Evolutionary conservation across 2,888 invertebrate species (phyloP), one percentile per base, ranked within the genome.

Genomic region (Dermolepida albohirtum): DNA sequence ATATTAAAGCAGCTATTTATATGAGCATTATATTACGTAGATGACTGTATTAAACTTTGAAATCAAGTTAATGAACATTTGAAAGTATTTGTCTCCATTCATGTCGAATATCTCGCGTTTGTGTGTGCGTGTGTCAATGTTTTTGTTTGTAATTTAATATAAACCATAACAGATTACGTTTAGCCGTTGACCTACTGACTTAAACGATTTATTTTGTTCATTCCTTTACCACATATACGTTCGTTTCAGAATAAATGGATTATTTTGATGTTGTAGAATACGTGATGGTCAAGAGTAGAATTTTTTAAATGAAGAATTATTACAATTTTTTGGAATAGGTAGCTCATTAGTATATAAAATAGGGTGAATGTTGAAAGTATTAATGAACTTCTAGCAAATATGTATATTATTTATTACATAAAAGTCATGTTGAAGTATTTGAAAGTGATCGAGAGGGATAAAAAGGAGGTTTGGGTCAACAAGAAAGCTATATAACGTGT

Each of bases 111-210:
- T 34, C 34, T 41, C 12, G 22, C 22, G 22, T 4, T 22, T 22
- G 22, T 22, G n/a, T 55, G 12, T 55, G 2, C 12, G 14, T 27
- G 44, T 27, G 57, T 43, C 43, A 14, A 22, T 57, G 57, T 57
- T 57, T 59, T 44, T 59, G 57, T 59, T 59, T 59, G 59, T 44
- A 59, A 44, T 59, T 59, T 59, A 59, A 59, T 59, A 59, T 59
- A 59, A 59, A 59, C 44, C 44, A 59, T 59, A 59, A 59, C 59
- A 47, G 59, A 59, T 59, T 59, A 59, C 59, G 59, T 12, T 59
- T 59, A 44, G 29, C 43, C 44, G 44, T 59, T 59, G 59, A 59
- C 59, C 59, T 14, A 59, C 29, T 59, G 59, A 59, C 59, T 59
- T 44, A 11, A 47, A 47, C 59, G 16, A 17, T 47, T 14, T 47